Conservation (phyloP, 2,797 vertebrate genomes). For the Prunella strophiata region DNA sequence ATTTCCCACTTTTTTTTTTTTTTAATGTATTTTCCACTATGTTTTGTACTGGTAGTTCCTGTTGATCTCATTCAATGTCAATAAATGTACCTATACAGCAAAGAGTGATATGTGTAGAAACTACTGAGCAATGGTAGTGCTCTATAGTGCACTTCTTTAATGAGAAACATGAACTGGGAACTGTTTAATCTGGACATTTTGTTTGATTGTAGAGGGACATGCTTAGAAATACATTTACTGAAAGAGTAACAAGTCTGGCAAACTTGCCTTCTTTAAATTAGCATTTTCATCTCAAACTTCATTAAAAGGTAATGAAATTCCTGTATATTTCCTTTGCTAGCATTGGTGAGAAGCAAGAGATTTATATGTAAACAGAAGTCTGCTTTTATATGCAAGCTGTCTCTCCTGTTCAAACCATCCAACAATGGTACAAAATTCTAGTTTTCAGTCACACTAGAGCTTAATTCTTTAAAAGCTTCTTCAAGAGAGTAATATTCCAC, state of each 20-base stretch:
- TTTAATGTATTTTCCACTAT: neutral
- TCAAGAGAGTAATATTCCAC: neutral
- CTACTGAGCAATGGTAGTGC: neutral
- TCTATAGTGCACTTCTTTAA: neutral
- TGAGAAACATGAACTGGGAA: neutral
- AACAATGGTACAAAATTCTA: neutral
- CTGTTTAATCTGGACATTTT: neutral
- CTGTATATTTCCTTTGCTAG: conserved; percentile 23
- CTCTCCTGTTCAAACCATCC: neutral
- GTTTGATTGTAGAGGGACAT: neutral
- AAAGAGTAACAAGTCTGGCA: neutral
- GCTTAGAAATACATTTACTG: conserved; percentile 49
- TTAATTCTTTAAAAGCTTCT: conserved; percentile 30
- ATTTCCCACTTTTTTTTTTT: neutral
- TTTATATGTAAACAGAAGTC: conserved; percentile 40
- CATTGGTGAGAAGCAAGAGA: conserved; percentile 53
- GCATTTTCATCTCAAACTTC: conserved; percentile 6
- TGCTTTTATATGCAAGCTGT: neutral
- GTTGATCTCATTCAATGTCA: neutral
- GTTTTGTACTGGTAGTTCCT: neutral
- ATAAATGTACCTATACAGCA: neutral
- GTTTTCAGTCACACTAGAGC: neutral
- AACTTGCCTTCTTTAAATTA: conserved; percentile 35
- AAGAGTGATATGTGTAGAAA: neutral
- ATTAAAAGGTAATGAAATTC: conserved; percentile 51